phyloP scores from a whole-genome alignment of 1,140 invertebrate genomes.

The Diorhabda sublineata region DNA sequence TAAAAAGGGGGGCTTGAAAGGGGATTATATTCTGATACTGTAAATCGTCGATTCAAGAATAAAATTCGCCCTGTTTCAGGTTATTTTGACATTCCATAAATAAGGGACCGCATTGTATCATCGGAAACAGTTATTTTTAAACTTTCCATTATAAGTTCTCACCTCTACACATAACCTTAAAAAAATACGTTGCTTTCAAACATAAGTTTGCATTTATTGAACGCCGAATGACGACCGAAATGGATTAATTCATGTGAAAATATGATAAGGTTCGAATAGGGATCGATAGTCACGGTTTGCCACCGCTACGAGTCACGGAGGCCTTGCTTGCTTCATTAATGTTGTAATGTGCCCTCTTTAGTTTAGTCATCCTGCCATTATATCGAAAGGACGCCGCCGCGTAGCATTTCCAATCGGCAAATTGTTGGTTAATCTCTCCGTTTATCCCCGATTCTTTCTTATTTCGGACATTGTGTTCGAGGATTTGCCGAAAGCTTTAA shows the following conservation, averaged over 20 bases:
- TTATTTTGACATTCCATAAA: no score
- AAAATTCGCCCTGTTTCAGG: no score
- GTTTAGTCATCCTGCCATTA: neutral
- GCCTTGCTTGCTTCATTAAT: conserved; percentile 19
- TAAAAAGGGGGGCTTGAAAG: no score
- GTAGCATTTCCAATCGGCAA: neutral
- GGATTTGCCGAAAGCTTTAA: neutral
- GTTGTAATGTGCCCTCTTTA: conserved; percentile 20
- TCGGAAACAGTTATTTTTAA: no score
- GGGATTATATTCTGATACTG: no score
- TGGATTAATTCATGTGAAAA: conserved; percentile 33
- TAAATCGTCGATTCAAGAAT: no score
- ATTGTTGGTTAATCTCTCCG: neutral
- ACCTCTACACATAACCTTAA: no score
- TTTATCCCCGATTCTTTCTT: neutral
- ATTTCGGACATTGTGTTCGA: neutral
- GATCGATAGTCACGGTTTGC: conserved; percentile 25
- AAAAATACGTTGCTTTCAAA: no score
- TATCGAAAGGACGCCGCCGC: no score
- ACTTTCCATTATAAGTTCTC: no score
- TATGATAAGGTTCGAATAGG: conserved; percentile 28
- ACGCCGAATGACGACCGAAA: conserved; percentile 16
- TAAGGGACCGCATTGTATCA: no score
- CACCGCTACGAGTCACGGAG: conserved; percentile 5
- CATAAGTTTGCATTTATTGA: neutral